phyloP scores from a whole-genome alignment of 1,140 invertebrate species.

The Solenopsis invicta region DNA sequence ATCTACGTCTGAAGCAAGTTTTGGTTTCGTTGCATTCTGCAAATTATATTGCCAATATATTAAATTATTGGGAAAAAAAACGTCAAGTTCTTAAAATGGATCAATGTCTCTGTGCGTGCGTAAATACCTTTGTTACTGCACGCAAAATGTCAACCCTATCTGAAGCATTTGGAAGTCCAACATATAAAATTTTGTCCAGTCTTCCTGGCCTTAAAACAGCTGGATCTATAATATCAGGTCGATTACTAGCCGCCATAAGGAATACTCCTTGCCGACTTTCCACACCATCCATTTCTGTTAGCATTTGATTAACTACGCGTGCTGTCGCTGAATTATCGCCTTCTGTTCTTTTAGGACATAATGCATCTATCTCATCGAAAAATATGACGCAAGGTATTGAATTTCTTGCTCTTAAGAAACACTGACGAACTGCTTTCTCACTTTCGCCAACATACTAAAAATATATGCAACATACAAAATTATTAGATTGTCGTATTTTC shows the following conservation, averaged over 20 bases:
- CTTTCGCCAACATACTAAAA: slow-evolving; percentile 99
- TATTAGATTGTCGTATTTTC: neutral
- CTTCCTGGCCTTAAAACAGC: slow-evolving; percentile 97
- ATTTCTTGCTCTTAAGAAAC: slow-evolving; percentile 97
- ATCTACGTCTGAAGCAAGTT: slow-evolving; percentile 92
- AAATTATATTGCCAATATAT: slow-evolving; percentile 57
- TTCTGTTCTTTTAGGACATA: slow-evolving; percentile 96
- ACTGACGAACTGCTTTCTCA: slow-evolving; percentile 97
- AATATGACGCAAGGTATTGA: slow-evolving; percentile 99
- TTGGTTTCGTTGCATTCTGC: slow-evolving; percentile 92
- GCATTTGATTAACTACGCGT: slow-evolving; percentile 97
- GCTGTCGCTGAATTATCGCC: slow-evolving; percentile 91
- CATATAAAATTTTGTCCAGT: slow-evolving; percentile 97
- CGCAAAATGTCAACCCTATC: slow-evolving; percentile 96
- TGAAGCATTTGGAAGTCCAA: slow-evolving; percentile 93
- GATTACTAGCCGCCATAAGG: slow-evolving; percentile 98
- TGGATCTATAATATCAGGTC: slow-evolving; percentile 98
- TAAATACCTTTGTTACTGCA: slow-evolving; percentile 94
- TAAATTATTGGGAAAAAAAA: neutral
- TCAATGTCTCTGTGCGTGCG: neutral
- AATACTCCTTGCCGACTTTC: slow-evolving; percentile 96
- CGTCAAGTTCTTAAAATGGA: neutral
- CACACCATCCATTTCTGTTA: slow-evolving; percentile 99
- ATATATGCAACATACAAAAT: slow-evolving; percentile 29
- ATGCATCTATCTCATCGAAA: slow-evolving; percentile 99